Conservation (phyloP, 2,113 vertebrate species). For the Leucoraja erinaceus region DNA sequence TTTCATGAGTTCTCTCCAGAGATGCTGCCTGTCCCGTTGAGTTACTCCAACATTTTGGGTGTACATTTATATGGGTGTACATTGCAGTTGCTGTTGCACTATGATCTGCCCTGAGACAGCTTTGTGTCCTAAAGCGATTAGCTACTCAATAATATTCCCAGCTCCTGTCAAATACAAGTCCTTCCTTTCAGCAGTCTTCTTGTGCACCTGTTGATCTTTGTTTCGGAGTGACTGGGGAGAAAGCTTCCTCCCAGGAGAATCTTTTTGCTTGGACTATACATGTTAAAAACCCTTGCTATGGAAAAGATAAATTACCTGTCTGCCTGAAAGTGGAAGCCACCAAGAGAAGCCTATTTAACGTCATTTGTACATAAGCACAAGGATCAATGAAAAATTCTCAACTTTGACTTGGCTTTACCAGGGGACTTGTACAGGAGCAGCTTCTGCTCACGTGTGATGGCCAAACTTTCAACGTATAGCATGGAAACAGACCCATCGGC, state of each 20-base stretch:
- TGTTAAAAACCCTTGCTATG: not conserved
- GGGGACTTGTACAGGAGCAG: not conserved
- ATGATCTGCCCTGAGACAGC: not conserved
- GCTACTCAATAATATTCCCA: not conserved
- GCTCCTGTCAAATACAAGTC: not conserved
- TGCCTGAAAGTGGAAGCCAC: not conserved
- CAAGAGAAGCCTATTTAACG: not conserved
- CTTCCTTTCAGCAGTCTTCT: not conserved
- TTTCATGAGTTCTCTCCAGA: not conserved
- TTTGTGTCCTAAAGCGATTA: not conserved
- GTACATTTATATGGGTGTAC: not conserved
- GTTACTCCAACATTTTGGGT: too few relatives aligned
- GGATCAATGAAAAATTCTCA: not conserved
- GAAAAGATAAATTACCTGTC: not conserved
- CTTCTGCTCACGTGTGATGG: not conserved
- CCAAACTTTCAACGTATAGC: not conserved
- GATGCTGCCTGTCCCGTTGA: too few relatives aligned
- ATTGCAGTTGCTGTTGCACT: not conserved
- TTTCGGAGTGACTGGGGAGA: not conserved
- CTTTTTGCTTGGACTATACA: not conserved
- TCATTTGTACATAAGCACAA: not conserved
- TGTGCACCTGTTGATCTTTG: not conserved
- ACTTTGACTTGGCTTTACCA: not conserved
- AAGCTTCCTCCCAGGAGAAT: not conserved
- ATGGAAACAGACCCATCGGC: too few relatives aligned